Base-by-base conservation (phyloP, 35 echinoderm and acorn worm genomes). In the Lytechinus variegatus region DNA sequence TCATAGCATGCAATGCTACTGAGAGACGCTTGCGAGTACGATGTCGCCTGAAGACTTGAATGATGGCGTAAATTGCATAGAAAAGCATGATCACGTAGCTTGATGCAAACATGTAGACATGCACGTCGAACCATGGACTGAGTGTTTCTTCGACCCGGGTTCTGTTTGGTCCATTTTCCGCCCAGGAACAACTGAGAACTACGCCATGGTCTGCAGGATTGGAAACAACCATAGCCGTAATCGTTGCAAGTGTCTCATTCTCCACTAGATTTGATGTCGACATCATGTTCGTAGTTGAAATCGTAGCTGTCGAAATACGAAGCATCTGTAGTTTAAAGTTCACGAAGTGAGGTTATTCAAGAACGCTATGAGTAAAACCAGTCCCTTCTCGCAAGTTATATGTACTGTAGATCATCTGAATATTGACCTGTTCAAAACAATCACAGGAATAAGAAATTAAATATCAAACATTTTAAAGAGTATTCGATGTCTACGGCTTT, bases 31-130 rank as follows among this genome's bases (percentile, higher is more conserved):
- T 97, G 19, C 87, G 57, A 10, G 5, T 56, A 21, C 86, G 58
- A 27, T 54, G 29, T 28, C 6, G 13, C 27, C 24, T 88, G 8
- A 86, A 16, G 13, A 16, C 27, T 8, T 55, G 29, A 8, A 93
- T 21, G 61, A 94, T 87, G 21, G 52, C 60, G 60, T 61, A 95
- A 1, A 66, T 4, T 51, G 57, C 52, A 33, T 94, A 92, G 51
- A 95, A 55, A 3, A 88, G 8, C 14, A 97, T 55, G 27, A 58
- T 9, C 54, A 92, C 52, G 54, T 92, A 95, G 19, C 52, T 29
- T 13, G 44, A 52, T 9, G 89, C 94, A 86, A 97, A 97, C 3
- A 87, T 9, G 54, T 97, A 97, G 60, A 95, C 89, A 52, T 97
- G 96, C 2, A 93, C 89, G 5, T 95, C 9, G 87, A 95, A 92